Conservation (phyloP, 2,113 vertebrate genomes). For the Egretta garzetta region DNA sequence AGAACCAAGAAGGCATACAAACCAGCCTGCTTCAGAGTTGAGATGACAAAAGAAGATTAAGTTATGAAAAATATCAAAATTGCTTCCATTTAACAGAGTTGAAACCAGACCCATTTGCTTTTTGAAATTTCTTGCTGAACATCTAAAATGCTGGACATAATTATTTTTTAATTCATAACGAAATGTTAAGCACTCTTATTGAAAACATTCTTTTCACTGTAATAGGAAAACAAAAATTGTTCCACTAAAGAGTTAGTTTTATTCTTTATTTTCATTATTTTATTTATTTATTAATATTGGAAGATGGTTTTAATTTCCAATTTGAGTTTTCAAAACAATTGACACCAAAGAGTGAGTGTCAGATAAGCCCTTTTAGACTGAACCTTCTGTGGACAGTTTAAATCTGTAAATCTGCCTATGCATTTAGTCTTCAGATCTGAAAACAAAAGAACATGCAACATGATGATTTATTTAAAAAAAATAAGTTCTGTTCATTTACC, state of each 20-base stretch:
- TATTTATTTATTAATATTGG: neutral
- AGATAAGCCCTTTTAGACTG: neutral
- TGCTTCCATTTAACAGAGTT: neutral
- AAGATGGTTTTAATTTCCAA: neutral
- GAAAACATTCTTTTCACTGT: neutral
- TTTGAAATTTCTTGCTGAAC: neutral
- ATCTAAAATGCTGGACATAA: neutral
- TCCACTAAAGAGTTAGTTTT: neutral
- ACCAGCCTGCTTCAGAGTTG: neutral
- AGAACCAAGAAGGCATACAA: neutral
- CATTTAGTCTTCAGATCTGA: neutral
- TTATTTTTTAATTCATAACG: neutral
- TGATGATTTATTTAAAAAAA: neutral
- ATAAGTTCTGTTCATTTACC: neutral
- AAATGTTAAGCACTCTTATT: neutral
- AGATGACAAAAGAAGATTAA: neutral
- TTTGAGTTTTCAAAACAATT: neutral
- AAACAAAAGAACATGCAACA: neutral
- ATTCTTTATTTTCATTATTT: neutral
- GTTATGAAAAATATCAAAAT: neutral
- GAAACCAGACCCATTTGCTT: neutral
- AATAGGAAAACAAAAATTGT: neutral
- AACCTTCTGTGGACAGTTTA: neutral
- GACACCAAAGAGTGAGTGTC: rapidly evolving
- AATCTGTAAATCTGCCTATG: neutral